These are phyloP conservation scores for Cryptosula pallasiana DNA, from an alignment of 2,888 invertebrate genomes.

Conservation along the genomic window DNA sequence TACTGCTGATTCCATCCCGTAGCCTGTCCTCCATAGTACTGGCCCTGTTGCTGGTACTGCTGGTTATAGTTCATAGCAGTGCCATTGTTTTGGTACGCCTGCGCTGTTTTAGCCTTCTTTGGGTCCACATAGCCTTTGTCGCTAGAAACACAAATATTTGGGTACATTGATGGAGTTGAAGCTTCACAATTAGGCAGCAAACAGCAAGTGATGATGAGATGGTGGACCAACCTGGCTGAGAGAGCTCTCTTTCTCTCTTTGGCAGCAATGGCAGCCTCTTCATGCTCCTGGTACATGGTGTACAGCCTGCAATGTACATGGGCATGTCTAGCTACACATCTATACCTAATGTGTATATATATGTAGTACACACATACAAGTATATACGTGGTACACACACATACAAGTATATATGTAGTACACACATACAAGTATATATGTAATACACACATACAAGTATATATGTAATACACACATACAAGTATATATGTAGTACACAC, in stretches of 20 bases:
- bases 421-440: too few relatives aligned
- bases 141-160: neutral
- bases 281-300: conserved; percentile 10
- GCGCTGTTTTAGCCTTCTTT: conserved; percentile 2
- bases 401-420: too few relatives aligned
- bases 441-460: too few relatives aligned
- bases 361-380: neutral
- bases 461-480: too few relatives aligned
- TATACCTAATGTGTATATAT: too few relatives aligned
- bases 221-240: neutral
- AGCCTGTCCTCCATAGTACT: neutral
- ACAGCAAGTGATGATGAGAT: too few relatives aligned
- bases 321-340: too few relatives aligned
- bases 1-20: neutral
- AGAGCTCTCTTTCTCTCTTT: conserved; percentile 5
- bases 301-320: conserved; percentile 9
- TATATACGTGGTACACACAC: neutral
- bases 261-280: neutral
- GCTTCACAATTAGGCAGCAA: too few relatives aligned
- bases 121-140: neutral
- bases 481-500: too few relatives aligned
- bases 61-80: conserved; percentile 9
- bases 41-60: neutral
- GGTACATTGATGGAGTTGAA: too few relatives aligned
- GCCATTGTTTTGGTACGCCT: neutral